Base-by-base conservation (phyloP, 2,888 invertebrate species). In the Meta bourneti region DNA sequence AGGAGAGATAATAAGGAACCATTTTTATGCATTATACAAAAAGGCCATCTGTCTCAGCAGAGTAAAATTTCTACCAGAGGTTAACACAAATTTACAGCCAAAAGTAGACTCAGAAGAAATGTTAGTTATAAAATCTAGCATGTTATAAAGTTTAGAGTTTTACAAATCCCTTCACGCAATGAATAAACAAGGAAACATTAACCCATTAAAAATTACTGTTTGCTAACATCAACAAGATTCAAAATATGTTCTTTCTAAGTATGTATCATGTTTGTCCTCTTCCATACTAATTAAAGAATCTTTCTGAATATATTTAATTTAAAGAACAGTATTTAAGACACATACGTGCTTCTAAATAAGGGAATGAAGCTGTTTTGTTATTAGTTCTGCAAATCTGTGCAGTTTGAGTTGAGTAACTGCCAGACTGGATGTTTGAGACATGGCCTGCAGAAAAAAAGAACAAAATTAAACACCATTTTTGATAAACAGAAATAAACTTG, bases 371-470 rank as follows among this genome's bases (percentile, higher is more conserved):
- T 72, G 71, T 78, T 80, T 90, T 34, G 34, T 34, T 85, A 90
- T 77, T 86, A 71, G 86, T 70, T 75, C 81, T 86, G 90, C 90
- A 90, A 77, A 81, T 72, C 81, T 86, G 87, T 78, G 91, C 77
- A 87, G 87, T 70, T 87, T 91, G 91, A 78, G 82, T 87, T 72
- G 51, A 78, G 87, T 86, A 87, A 82, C 77, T 82, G 82, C 87
- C 91, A 91, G 91, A 87, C 87, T 91, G 91, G 77, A 78, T 82
- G 91, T 91, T 78, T 34, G 91, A 87, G 87, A 87, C 91, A 91
- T 91, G 91, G 83, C 87, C 91, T 91, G 34, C 0, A 87, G 52
- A 7, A 79, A 70, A 52, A 34, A 34, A 74, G 19, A 19, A 5
- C 34, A 34, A 1, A 34, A 34, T 34, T 34, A 34, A 34, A 34